phyloP scores from a whole-genome alignment of 2,797 vertebrate genomes.

The Amblyraja radiata region DNA sequence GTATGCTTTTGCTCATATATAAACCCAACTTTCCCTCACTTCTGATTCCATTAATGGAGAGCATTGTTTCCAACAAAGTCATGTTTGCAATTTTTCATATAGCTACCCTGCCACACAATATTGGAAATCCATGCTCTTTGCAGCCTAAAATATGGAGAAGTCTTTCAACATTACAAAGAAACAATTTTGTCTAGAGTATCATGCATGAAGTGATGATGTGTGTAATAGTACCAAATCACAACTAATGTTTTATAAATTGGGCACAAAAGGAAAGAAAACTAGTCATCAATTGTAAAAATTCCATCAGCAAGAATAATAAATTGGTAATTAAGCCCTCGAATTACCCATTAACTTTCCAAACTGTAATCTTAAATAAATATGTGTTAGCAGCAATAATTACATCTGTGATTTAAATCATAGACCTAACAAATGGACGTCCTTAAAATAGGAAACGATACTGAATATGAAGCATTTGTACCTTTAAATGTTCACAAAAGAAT shows the following conservation, averaged over 20 bases:
- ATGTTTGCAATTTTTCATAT: background rate
- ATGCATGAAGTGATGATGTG: background rate
- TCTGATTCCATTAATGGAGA: background rate
- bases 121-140: background rate
- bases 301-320: background rate
- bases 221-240: background rate
- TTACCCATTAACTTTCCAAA: background rate
- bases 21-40: background rate
- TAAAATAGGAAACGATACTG: background rate
- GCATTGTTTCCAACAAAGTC: background rate
- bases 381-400: background rate
- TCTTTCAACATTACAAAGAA: background rate
- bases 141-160: background rate
- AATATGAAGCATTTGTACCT: background rate
- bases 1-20: background rate
- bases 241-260: background rate
- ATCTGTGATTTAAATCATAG: background rate
- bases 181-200: background rate
- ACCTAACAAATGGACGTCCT: background rate
- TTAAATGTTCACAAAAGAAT: background rate
- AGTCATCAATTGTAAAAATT: background rate
- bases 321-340: background rate
- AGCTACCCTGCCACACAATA: background rate
- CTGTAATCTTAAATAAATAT: background rate
- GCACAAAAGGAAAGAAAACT: background rate